Evolutionary conservation across 1,140 invertebrate genomes (phyloP), one percentile per base, ranked within the genome.

Genomic region (Monochamus saltuarius): DNA sequence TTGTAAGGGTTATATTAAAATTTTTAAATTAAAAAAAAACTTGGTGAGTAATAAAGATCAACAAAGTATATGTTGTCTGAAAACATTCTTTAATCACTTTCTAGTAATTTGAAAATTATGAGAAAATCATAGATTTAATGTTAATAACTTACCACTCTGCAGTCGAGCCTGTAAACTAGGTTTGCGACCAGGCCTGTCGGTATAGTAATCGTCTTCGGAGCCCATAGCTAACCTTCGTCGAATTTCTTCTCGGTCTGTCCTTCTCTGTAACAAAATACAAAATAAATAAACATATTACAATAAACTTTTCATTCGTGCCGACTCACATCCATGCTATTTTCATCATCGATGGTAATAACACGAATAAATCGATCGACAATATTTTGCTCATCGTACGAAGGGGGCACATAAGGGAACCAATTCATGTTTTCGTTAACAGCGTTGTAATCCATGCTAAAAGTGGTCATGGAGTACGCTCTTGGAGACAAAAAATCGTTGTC

Each of bases 171-270:
- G 91, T 68, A 95, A 82, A 78, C 89, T 94, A 4, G 92, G 91
- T 78, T 94, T 95, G 64, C 87, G 84, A 49, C 87, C 86, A 69
- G 83, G 80, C 77, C 85, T 72, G 75, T 85, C 81, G 52, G 79
- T 81, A 68, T 86, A 86, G 73, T 84, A 86, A 68, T 91, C 88
- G 66, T 95, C 90, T 64, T 92, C 91, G 56, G 86, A 83, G 34
- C 90, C 92, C 88, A 94, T 92, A 0, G 93, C 93, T 67, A 96
- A 77, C 61, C 92, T 83, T 69, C 89, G 84, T 56, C 94, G 85
- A 65, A 97, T 96, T 79, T 95, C 92, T 77, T 96, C 93, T 59
- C 93, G 82, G 74, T 96, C 93, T 86, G 92, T 94, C 69, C 89
- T 84, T 74, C 89, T 86, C 90, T 92, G 80, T 47, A 85, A 84